Percentiles rank a stretch among this genome's conserved stretches.
phyloP scores from a whole-genome alignment of 2,113 vertebrate species.

The Cynoglossus semilaevis region DNA sequence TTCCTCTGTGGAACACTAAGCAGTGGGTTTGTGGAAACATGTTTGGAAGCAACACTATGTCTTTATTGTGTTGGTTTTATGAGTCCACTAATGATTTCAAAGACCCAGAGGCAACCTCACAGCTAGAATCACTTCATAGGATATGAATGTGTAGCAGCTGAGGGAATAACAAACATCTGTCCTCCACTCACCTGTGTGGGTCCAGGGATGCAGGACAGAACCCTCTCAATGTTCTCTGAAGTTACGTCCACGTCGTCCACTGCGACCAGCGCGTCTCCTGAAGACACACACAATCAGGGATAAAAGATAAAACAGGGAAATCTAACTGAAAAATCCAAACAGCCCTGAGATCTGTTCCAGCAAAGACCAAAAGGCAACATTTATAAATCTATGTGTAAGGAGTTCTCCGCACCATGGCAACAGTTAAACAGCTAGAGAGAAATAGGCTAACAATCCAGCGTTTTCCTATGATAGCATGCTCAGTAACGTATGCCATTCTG shows the following conservation, averaged over 20 bases:
- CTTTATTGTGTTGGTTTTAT: slow-evolving; percentile 6
- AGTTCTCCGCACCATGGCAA: too few species aligned
- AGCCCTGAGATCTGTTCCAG: background rate
- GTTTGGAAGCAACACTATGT: slow-evolving; percentile 20
- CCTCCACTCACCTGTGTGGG: slow-evolving; percentile 85
- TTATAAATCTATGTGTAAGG: too few species aligned
- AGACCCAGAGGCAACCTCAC: too few species aligned
- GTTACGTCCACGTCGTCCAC: slow-evolving; percentile 96
- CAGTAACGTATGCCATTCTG: too few species aligned
- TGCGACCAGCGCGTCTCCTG: slow-evolving; percentile 90
- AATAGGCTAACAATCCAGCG: too few species aligned
- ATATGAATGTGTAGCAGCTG: too few species aligned
- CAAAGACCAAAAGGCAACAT: too few species aligned
- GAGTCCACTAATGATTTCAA: background rate
- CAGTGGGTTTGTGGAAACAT: too few species aligned
- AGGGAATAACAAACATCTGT: background rate
- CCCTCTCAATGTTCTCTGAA: slow-evolving; percentile 91
- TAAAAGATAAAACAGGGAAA: background rate
- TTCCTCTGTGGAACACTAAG: slow-evolving; percentile 3
- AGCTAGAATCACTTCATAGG: background rate
- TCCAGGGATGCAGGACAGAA: slow-evolving; percentile 92
- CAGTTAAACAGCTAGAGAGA: too few species aligned
- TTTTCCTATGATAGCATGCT: too few species aligned
- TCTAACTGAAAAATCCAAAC: background rate
- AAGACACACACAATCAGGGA: slow-evolving; percentile 14